A percentile compares a stretch with the other conserved stretches of the same genome.
These are phyloP conservation scores for Melanotaenia maccullochi DNA, from an alignment of 2,797 vertebrate species.

Conservation along the genomic window DNA sequence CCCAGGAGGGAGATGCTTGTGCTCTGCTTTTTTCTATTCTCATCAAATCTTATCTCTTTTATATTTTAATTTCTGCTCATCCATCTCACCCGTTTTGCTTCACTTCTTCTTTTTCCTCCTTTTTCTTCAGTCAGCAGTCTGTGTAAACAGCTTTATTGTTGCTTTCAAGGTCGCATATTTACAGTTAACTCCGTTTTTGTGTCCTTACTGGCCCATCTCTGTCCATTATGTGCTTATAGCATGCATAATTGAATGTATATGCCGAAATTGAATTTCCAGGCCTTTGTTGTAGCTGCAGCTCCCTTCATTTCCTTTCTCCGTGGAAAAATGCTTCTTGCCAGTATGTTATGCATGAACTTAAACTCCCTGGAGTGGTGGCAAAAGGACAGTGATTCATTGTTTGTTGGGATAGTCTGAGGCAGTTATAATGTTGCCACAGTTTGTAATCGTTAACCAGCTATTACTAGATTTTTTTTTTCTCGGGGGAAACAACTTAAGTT, in stretches of 20 bases:
- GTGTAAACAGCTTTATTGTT: slow-evolving; percentile 29
- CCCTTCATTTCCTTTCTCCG: slow-evolving; percentile 40
- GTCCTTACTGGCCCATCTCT: slow-evolving; percentile 22
- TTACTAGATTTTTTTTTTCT: neutral
- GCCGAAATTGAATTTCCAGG: slow-evolving; percentile 63
- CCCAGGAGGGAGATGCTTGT: slow-evolving; percentile 11
- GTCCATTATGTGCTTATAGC: slow-evolving; percentile 34
- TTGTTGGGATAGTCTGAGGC: slow-evolving; percentile 23
- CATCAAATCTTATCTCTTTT: slow-evolving; percentile 27
- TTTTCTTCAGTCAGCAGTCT: slow-evolving; percentile 24
- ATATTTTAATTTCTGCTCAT: slow-evolving; percentile 21
- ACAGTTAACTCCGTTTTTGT: slow-evolving; percentile 27
- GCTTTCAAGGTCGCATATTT: slow-evolving; percentile 41
- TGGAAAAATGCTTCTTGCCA: slow-evolving; percentile 26
- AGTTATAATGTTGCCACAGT: slow-evolving; percentile 19
- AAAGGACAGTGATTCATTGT: slow-evolving; percentile 36
- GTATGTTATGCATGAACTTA: slow-evolving; percentile 23
- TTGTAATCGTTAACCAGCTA: slow-evolving; percentile 4
- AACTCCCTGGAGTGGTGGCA: slow-evolving; percentile 30
- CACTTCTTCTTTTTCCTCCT: slow-evolving; percentile 2
- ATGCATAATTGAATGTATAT: slow-evolving; percentile 57
- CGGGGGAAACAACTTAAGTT: neutral
- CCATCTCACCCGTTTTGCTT: neutral
- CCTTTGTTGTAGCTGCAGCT: slow-evolving; percentile 42
- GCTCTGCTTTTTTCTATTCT: neutral